Conservation (phyloP, 2,888 invertebrate genomes). For the Teleiodes luculella region DNA sequence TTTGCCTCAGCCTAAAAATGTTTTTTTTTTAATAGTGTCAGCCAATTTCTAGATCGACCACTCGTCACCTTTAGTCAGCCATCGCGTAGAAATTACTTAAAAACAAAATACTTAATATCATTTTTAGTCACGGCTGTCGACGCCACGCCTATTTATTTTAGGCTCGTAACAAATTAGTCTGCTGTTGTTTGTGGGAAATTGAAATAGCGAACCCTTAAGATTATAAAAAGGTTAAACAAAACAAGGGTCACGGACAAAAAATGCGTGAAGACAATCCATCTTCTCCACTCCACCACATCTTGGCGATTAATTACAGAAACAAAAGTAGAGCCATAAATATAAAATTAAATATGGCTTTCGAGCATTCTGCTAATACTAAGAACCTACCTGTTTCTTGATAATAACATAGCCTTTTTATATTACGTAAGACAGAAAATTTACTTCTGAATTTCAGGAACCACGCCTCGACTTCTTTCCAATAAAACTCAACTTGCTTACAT, state of each 20-base stretch:
- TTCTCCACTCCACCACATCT: not conserved
- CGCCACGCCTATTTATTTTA: constrained; percentile 58
- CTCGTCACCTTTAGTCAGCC: constrained; percentile 56
- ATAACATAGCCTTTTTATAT: too few species aligned
- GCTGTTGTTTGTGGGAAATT: constrained; percentile 40
- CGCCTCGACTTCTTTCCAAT: too few species aligned
- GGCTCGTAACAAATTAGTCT: constrained; percentile 57
- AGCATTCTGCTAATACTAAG: too few species aligned
- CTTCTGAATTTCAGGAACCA: too few species aligned
- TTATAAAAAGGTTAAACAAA: constrained; percentile 3
- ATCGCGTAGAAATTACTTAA: constrained; percentile 54
- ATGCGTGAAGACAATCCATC: not conserved
- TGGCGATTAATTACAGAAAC: constrained; percentile 1
- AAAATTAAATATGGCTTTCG: not conserved
- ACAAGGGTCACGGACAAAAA: constrained; percentile 1
- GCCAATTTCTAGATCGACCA: constrained; percentile 34
- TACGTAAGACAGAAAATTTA: too few species aligned
- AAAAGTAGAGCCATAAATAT: constrained; percentile 19
- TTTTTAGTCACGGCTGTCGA: constrained; percentile 65
- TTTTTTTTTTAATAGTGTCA: too few species aligned
- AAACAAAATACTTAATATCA: constrained; percentile 57
- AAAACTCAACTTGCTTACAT: too few species aligned
- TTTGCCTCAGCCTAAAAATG: constrained; percentile 23
- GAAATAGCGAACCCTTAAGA: constrained; percentile 21
- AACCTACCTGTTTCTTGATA: too few species aligned